Evolutionary conservation across 2,113 vertebrate species (phyloP), one percentile per base, ranked within the genome.

Genomic region (Nibea coibor): DNA sequence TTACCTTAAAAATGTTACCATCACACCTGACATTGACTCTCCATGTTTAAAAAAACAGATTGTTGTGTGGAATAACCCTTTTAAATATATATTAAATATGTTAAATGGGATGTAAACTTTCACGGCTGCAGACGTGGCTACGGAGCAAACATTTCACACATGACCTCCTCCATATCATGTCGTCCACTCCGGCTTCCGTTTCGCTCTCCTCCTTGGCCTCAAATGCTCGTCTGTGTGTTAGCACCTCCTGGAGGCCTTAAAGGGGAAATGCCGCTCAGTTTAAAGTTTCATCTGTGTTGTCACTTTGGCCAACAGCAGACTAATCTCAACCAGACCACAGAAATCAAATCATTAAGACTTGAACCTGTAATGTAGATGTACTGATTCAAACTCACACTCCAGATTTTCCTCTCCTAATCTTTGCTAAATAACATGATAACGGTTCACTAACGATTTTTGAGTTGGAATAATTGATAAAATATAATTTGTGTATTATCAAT

Each of bases 201-300:
- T 48, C 10, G 72, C 43, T 45, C 64, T 64, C 62, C 71, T 85
- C 69, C 85, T 39, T 75, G 67, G 10, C 51, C 77, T 69, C 51
- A 69, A 82, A 83, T 74, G 78, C 85, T 84, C 79, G 10, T 62
- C 0, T 56, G 54, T 42, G 71, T 45, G 20, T 39, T 17, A 22
- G 68, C 76, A 28, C 84, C 87, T 67, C 75, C 89, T 80, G 71
- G 76, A 89, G 88, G 87, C 71, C 61, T 67, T 82, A 78, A 26
- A 72, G 62, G 31, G 69, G 51, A 86, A 58, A 14, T 20, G 14
- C 14, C 5, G 5, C 80, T 70, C 56, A 31, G 59, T 78, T 73
- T 70, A 67, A 73, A 65, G 68, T 43, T 10, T 63, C 6, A 5
- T 42, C 16, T 28, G 26, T 65, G 68, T 61, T 39, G 64, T 70